These are phyloP conservation scores for zebrafish (Danio rerio) DNA, from an alignment of 2,113 vertebrate genomes.

Conservation along the genomic window GRCz12tu NC_133186.1:12788001-12788500, in stretches of 20 bases:
- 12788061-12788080: not conserved
- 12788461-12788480: too few species aligned
- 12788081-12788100: not conserved
- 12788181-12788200: not conserved
- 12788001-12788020: not conserved
- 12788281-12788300: not conserved
- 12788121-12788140: not conserved
- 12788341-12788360: not conserved
- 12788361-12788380: not conserved
- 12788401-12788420: not conserved
- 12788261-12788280: not conserved
- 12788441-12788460: too few species aligned
- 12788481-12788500: too few species aligned
- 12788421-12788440: constrained; percentile 23
- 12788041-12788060: not conserved
- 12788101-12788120: not conserved
- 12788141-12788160: not conserved
- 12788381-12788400: not conserved
- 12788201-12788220: constrained; percentile 1
- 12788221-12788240: not conserved
- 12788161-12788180: not conserved
- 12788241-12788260: not conserved
- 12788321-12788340: constrained; percentile 3
- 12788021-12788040: not conserved
- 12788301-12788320: not conserved